Evolutionary conservation across 2,888 invertebrate species (phyloP), one percentile per base, ranked within the genome.

Genomic region (Camponotus fellah): DNA sequence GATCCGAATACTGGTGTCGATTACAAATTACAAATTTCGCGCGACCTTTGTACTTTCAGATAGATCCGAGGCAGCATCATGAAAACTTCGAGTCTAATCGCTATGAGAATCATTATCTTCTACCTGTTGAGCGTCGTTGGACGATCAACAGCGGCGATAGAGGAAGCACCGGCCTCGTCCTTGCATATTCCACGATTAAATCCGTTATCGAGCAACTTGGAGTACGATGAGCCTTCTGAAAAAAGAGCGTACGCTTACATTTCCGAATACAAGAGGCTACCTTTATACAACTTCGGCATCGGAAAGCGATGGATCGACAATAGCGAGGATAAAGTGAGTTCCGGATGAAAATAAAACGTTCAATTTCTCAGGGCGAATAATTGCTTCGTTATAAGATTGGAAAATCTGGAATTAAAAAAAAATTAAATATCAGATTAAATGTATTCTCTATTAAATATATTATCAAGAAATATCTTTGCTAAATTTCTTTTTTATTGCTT

Each of bases 241-340:
- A 95, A 95, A 77, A 95, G 96, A 0, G 96, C 96, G 65, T 96
- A 96, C 92, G 96, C 96, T 91, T 96, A 96, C 91, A 96, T 96
- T 0, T 96, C 96, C 0, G 96, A 96, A 87, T 96, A 96, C 89
- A 97, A 97, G 88, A 94, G 97, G 86, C 95, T 96, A 8, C 96
- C 96, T 0, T 95, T 96, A 2, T 95, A 95, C 81, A 96, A 94
- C 74, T 95, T 95, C 40, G 95, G 95, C 91, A 84, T 95, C 90
- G 92, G 94, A 85, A 92, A 95, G 92, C 60, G 96, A 95, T 93
- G 87, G 93, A 92, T 91, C 76, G 95, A 95, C 40, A 87, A 93
- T 2, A 95, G 95, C 75, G 95, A 95, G 82, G 94, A 94, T 0
- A 93, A 95, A 64, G 94, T 95, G 82, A 93, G 95, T 53, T 71